Evolutionary conservation across 2,888 invertebrate species (phyloP), one percentile per base, ranked within the genome.

Genomic region (Biston stratarius): DNA sequence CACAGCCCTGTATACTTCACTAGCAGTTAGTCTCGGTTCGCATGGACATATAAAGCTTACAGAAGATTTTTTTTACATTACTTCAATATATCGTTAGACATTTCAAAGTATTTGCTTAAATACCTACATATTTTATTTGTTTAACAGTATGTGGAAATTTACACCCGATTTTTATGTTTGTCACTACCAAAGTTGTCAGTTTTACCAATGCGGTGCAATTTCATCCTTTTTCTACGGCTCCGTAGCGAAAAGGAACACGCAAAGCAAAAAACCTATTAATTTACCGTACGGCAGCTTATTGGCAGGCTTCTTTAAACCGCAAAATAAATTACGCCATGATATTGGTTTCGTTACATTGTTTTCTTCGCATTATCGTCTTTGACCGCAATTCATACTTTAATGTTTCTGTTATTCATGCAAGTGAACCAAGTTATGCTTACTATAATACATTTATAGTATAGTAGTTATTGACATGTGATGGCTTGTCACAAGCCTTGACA

Each of bases 291-390:
- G 24, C 49, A 51, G 67, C 55, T 52, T 68, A 68, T 68, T 68
- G 67, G 63, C 56, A 52, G 47, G 67, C 60, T 60, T 61, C 56
- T 69, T 70, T 61, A 61, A 71, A 69, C 73, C 67, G 59, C 70
- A 67, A 67, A 65, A 57, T 61, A 52, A 57, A 68, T 64, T 62
- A 60, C 67, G 40, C 14, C 36, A 42, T 65, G 15, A 55, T 65
- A 56, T 62, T 70, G 62, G 64, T 65, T 65, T 63, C 60, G 61
- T 51, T 40, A 58, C 49, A 66, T 67, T 72, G 65, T 72, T 69
- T 55, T 69, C 66, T 64, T 57, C 33, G 49, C 58, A 56, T 71
- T 72, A 72, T 72, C 65, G 64, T 61, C 15, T 64, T 61, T 67
- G 64, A 72, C 74, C 74, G 69, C 70, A 71, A 55, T 64, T 56